Percentiles rank a stretch among this genome's conserved stretches.
Evolutionary conservation across 30 jellyfish, hydroid and myxozoan species (phyloP).

Genomic region (Pelagia noctiluca): DNA sequence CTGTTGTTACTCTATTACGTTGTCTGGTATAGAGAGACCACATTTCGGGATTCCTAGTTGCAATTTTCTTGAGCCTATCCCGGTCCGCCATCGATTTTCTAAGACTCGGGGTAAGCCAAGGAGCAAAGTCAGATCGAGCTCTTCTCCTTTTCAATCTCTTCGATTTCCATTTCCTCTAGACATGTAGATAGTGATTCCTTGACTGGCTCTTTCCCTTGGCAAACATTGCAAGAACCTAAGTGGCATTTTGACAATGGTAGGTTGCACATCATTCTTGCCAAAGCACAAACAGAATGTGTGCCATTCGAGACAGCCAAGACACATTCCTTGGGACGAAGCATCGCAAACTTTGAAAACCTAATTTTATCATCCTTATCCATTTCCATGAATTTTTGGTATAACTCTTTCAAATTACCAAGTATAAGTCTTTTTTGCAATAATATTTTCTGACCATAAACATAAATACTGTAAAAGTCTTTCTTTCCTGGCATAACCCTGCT

Average conservation of each 20-base stretch:
- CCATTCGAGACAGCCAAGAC: slow-evolving; percentile 58
- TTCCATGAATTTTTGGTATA: slow-evolving; percentile 23
- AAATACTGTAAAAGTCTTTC: slow-evolving; percentile 23
- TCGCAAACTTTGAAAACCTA: slow-evolving; percentile 52
- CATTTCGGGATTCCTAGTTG: too few relatives aligned
- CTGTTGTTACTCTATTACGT: too few relatives aligned
- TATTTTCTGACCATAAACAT: slow-evolving; percentile 14
- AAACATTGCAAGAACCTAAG: slow-evolving; percentile 17
- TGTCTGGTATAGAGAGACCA: too few relatives aligned
- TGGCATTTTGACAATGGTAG: slow-evolving; percentile 46
- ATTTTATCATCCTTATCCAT: slow-evolving; percentile 12
- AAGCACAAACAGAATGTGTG: slow-evolving; percentile 57
- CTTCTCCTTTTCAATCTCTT: too few relatives aligned
- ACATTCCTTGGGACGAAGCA: slow-evolving; percentile 65
- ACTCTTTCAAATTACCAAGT: slow-evolving; percentile 31
- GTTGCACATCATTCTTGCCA: slow-evolving; percentile 43
- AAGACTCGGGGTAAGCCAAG: too few relatives aligned
- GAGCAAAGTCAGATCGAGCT: too few relatives aligned
- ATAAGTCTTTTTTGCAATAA: slow-evolving; percentile 34
- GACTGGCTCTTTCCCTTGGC: slow-evolving; percentile 49
- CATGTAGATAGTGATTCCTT: slow-evolving; percentile 10
- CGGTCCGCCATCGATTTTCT: too few relatives aligned
- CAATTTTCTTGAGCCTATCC: too few relatives aligned
- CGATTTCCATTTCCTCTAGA: too few relatives aligned
- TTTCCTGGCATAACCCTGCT: slow-evolving; percentile 73